Percentiles rank a stretch among this genome's conserved stretches.
phyloP scores from a whole-genome alignment of 1,140 invertebrate species.

The Zaprionus vittiger region DNA sequence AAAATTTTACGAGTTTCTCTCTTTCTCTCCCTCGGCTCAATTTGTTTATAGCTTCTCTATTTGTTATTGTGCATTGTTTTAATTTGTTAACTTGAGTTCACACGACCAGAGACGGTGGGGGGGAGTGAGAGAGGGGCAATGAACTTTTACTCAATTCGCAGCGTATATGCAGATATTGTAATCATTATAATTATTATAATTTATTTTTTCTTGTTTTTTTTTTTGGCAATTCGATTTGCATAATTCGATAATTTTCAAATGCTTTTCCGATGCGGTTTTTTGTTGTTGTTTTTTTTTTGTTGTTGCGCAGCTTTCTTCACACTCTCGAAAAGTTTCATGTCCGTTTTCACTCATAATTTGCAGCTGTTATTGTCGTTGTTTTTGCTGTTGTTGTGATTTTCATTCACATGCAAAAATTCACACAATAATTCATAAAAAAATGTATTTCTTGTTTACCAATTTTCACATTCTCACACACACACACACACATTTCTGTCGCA shows the following conservation, averaged over 20 bases:
- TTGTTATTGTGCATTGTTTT: conserved; percentile 54
- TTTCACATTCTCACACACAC: conserved; percentile 33
- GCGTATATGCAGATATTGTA: background rate
- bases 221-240: conserved; percentile 30
- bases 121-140: background rate
- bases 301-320: conserved; percentile 57
- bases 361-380: conserved; percentile 41
- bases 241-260: conserved; percentile 33
- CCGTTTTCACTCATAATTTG: conserved; percentile 52
- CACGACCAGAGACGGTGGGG: conserved; percentile 7
- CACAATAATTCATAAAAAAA: conserved; percentile 72
- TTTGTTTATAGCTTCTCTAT: conserved; percentile 41
- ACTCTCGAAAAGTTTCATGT: conserved; percentile 27
- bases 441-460: conserved; percentile 55
- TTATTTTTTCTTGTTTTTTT: conserved; percentile 20
- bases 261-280: conserved; percentile 14
- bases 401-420: conserved; percentile 82
- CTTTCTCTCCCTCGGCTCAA: conserved; percentile 2
- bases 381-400: conserved; percentile 55
- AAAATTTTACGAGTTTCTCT: conserved; percentile 39
- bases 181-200: conserved; percentile 23
- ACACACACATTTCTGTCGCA: conserved; percentile 47
- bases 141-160: conserved; percentile 36
- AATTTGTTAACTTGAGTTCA: conserved; percentile 35
- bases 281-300: conserved; percentile 22